Conservation (phyloP, 2,113 vertebrate species). For the Lophotis ruficrista region DNA sequence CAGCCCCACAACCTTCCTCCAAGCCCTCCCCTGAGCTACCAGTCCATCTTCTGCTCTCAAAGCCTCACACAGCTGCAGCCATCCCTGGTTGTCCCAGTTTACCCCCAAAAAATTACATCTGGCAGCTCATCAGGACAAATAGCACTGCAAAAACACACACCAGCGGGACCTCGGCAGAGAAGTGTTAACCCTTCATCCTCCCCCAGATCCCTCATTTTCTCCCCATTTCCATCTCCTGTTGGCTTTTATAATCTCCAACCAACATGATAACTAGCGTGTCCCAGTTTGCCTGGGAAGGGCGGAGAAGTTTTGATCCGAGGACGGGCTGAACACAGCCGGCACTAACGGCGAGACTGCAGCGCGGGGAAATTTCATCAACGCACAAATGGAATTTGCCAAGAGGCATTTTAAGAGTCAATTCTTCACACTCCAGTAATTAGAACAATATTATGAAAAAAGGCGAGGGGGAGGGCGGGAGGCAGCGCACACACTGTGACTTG, state of each 20-base stretch:
- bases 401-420: constrained; percentile 52
- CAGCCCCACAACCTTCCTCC: background rate
- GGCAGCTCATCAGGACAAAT: background rate
- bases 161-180: background rate
- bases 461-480: background rate
- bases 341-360: background rate
- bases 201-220: background rate
- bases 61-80: background rate
- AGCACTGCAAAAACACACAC: background rate
- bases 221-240: fast-evolving
- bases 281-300: background rate
- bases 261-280: fast-evolving
- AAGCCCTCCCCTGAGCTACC: background rate
- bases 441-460: constrained; percentile 29
- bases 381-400: constrained; percentile 51
- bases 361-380: background rate
- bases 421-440: constrained; percentile 64
- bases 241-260: background rate
- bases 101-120: background rate
- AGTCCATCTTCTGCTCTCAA: background rate
- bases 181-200: background rate
- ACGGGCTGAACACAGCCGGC: fast-evolving
- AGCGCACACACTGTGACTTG: background rate
- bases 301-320: background rate
- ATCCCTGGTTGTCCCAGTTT: background rate